Percentiles rank a stretch among this genome's conserved stretches.
Evolutionary conservation across 2,113 vertebrate genomes (phyloP).

Genomic region (Strix aluco): DNA sequence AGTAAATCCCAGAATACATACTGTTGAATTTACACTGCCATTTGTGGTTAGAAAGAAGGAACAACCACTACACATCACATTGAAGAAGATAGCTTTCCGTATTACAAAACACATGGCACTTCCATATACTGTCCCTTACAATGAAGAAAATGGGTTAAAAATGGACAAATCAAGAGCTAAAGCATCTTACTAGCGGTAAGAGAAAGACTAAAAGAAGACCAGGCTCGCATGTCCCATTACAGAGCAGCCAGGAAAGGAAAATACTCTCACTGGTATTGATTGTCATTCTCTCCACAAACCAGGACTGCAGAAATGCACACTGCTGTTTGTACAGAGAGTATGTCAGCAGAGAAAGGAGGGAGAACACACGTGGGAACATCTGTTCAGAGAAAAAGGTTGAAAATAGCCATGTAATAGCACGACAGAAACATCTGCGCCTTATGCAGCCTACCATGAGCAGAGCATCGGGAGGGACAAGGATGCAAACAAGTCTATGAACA

Average conservation of each 20-base stretch:
- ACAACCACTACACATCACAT: not conserved
- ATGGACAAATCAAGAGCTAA: not conserved
- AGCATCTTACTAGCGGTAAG: not conserved
- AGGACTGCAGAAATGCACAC: slow-evolving; percentile 31
- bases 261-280: slow-evolving; percentile 12
- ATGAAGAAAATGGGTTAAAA: not conserved
- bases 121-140: not conserved
- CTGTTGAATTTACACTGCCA: not conserved
- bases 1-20: slow-evolving; percentile 40
- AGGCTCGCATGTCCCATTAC: not conserved
- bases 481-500: not conserved
- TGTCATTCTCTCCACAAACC: slow-evolving; percentile 59
- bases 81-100: not conserved
- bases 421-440: slow-evolving; percentile 34
- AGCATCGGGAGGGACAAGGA: not conserved
- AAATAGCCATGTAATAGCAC: slow-evolving; percentile 39
- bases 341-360: slow-evolving; percentile 41
- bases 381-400: slow-evolving; percentile 64
- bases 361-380: slow-evolving; percentile 54
- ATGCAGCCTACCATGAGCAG: not conserved
- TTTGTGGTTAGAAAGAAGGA: slow-evolving; percentile 1
- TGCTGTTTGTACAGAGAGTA: slow-evolving; percentile 66
- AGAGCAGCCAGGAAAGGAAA: slow-evolving; percentile 8
- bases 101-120: not conserved
- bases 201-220: not conserved